A percentile compares a stretch with the other conserved stretches of the same genome.
phyloP scores from a whole-genome alignment of 2,888 invertebrate genomes.

The Netelia virgata region DNA sequence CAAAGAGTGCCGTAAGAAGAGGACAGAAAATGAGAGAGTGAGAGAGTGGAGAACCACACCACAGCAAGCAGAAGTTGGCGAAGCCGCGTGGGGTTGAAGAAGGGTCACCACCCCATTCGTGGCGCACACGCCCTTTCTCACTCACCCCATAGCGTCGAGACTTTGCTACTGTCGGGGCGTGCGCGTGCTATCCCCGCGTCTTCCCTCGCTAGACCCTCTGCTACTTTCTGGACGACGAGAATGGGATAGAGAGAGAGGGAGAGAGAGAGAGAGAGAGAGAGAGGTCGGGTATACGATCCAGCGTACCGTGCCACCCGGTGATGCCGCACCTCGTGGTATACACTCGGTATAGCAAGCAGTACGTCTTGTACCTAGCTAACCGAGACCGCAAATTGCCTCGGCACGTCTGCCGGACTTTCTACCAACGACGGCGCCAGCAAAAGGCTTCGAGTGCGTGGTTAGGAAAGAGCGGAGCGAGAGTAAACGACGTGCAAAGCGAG shows the following conservation, averaged over 20 bases:
- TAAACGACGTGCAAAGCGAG: conserved; percentile 16
- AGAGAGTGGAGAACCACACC: conserved; percentile 35
- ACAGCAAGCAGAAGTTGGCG: conserved; percentile 47
- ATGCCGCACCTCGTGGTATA: conserved; percentile 74
- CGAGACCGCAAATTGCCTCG: conserved; percentile 75
- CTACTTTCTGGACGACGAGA: conserved; percentile 44
- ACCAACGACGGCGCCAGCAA: conserved; percentile 58
- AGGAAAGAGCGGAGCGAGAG: conserved; percentile 44
- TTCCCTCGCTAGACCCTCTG: conserved; percentile 54
- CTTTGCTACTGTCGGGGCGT: conserved; percentile 69
- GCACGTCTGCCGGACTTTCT: conserved; percentile 76
- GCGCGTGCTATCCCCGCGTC: conserved; percentile 46
- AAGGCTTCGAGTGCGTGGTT: conserved; percentile 32
- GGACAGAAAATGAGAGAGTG: conserved; percentile 37
- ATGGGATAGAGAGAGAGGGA: conserved; percentile 49
- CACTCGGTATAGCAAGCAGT: conserved; percentile 67
- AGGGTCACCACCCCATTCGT: conserved; percentile 47
- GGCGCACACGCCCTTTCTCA: conserved; percentile 53
- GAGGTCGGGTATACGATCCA: conserved; percentile 51
- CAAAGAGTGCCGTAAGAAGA: conserved; percentile 16
- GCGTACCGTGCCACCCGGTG: conserved; percentile 78
- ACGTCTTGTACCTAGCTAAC: conserved; percentile 59
- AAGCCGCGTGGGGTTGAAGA: conserved; percentile 43
- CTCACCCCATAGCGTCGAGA: conserved; percentile 63
- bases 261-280: conserved; percentile 37